Percentiles rank a stretch among this genome's conserved stretches.
phyloP scores from a whole-genome alignment of 2,888 invertebrate genomes.

The Drosophila recens region DNA sequence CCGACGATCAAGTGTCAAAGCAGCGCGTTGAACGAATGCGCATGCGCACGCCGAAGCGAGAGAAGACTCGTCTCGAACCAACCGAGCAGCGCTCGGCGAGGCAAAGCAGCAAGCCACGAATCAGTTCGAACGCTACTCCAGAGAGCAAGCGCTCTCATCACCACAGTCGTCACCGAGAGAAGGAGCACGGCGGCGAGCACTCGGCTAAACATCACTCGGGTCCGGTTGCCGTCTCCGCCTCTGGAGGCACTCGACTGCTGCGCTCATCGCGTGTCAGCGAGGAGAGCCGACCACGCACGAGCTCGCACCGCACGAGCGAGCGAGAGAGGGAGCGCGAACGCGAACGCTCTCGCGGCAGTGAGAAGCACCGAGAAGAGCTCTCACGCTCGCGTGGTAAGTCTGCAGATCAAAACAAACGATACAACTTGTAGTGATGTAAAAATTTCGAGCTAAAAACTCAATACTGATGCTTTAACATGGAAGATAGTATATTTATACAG shows the following conservation, averaged over 20 bases:
- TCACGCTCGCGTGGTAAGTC: constrained; percentile 75
- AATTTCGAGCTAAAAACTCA: too few species aligned
- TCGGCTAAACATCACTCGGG: constrained; percentile 47
- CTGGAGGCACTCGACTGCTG: constrained; percentile 54
- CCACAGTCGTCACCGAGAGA: constrained; percentile 72
- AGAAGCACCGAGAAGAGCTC: constrained; percentile 62
- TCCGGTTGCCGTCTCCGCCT: constrained; percentile 15
- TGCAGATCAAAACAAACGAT: neutral
- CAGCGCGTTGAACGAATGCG: constrained; percentile 75
- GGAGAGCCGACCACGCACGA: constrained; percentile 63
- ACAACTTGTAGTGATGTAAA: too few species aligned
- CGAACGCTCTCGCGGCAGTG: constrained; percentile 61
- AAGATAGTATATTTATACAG: too few species aligned
- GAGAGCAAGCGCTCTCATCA: constrained; percentile 68
- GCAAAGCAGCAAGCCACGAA: constrained; percentile 54
- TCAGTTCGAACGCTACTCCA: constrained; percentile 33
- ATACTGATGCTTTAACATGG: too few species aligned
- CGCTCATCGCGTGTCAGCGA: constrained; percentile 68
- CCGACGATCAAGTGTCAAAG: constrained; percentile 71
- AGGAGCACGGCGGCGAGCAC: constrained; percentile 47
- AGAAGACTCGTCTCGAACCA: constrained; percentile 62
- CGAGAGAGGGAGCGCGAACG: constrained; percentile 55
- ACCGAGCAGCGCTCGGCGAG: constrained; percentile 45
- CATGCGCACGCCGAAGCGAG: constrained; percentile 75
- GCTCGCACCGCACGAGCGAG: constrained; percentile 47